phyloP scores from a whole-genome alignment of 2,797 vertebrate genomes.

The Leuciscus waleckii region DNA sequence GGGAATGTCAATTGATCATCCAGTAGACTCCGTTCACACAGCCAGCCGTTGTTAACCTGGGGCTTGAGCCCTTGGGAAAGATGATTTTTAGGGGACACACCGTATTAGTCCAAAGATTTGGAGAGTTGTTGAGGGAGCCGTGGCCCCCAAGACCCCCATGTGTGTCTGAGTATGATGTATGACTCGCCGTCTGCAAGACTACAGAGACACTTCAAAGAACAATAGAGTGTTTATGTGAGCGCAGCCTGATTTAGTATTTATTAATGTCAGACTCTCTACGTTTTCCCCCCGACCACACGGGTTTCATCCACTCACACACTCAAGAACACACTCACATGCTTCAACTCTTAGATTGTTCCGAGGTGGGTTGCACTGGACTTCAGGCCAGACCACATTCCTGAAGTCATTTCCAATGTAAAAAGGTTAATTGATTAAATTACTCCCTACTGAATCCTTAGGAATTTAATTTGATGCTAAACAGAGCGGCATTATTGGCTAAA shows the following conservation, averaged over 20 bases:
- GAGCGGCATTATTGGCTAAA: slow-evolving; percentile 65
- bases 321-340: slow-evolving; percentile 46
- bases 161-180: slow-evolving; percentile 58
- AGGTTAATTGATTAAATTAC: slow-evolving; percentile 78
- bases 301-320: slow-evolving; percentile 52
- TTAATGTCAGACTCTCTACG: slow-evolving; percentile 72
- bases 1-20: slow-evolving; percentile 77
- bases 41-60: slow-evolving; percentile 72
- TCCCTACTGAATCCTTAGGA: slow-evolving; percentile 72
- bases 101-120: slow-evolving; percentile 2
- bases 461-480: slow-evolving; percentile 72
- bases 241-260: slow-evolving; percentile 78
- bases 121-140: slow-evolving; percentile 55
- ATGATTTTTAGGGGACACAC: slow-evolving; percentile 48
- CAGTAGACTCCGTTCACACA: slow-evolving; percentile 74
- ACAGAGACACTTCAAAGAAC: slow-evolving; percentile 77
- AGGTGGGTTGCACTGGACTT: slow-evolving; percentile 61
- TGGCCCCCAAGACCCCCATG: slow-evolving; percentile 43
- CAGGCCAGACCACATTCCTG: slow-evolving; percentile 59
- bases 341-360: slow-evolving; percentile 27
- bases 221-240: slow-evolving; percentile 80
- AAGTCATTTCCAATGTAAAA: slow-evolving; percentile 71
- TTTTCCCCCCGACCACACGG: slow-evolving; percentile 59
- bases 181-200: slow-evolving; percentile 65
- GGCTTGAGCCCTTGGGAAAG: slow-evolving; percentile 66